Evolutionary conservation across 1,140 invertebrate genomes (phyloP).

Genomic region (Drosophila kepulauana): DNA sequence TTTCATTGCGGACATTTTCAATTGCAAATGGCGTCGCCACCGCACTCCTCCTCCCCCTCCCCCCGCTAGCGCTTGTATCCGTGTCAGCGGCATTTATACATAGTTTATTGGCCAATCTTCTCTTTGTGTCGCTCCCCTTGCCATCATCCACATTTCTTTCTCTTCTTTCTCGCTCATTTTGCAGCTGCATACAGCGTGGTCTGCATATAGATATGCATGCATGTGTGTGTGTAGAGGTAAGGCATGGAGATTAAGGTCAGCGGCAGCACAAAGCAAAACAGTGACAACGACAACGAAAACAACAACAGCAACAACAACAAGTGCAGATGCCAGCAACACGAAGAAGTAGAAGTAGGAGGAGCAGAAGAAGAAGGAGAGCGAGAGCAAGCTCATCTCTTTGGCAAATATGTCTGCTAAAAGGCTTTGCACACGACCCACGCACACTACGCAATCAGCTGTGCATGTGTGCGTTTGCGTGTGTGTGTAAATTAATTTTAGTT

Average conservation of each 20-base stretch:
- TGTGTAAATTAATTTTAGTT: background rate
- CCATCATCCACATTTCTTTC: background rate
- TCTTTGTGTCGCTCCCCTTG: background rate
- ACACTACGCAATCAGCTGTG: background rate
- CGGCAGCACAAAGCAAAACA: constrained; percentile 13
- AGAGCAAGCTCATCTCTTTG: background rate
- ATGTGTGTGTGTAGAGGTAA: constrained; percentile 1
- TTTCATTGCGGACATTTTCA: constrained; percentile 45
- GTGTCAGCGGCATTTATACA: constrained; percentile 31
- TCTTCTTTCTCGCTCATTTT: constrained; percentile 8
- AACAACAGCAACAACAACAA: background rate
- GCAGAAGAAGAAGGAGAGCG: too few relatives aligned
- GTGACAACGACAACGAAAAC: background rate
- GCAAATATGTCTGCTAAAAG: background rate
- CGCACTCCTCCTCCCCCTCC: background rate
- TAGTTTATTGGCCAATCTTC: constrained; percentile 32
- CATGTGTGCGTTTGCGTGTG: background rate
- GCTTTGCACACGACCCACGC: constrained; percentile 9
- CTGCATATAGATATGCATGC: background rate
- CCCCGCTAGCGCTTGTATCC: constrained; percentile 9
- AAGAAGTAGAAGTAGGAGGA: too few relatives aligned
- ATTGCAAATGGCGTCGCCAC: constrained; percentile 28
- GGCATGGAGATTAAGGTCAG: constrained; percentile 31
- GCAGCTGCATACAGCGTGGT: background rate
- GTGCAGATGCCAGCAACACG: constrained; percentile 2